phyloP scores from a whole-genome alignment of 2,797 vertebrate species.

The Pangasius krempfi region DNA sequence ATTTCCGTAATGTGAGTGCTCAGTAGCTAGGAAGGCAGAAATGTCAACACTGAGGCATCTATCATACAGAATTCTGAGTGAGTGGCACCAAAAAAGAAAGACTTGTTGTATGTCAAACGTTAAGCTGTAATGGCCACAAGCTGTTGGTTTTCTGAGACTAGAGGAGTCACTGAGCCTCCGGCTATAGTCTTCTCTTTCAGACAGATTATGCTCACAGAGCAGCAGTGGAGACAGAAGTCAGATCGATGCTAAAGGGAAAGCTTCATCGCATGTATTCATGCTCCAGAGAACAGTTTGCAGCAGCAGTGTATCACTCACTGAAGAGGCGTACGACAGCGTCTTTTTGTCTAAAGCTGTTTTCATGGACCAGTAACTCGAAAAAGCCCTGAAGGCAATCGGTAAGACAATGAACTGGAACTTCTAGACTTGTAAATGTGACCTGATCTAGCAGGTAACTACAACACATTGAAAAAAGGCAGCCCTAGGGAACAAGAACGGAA shows the following conservation, averaged over 20 bases:
- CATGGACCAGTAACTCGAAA: slow-evolving; percentile 48
- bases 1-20: not conserved
- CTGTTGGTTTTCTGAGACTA: slow-evolving; percentile 9
- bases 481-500: not conserved
- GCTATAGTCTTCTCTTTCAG: slow-evolving; percentile 6
- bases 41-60: not conserved
- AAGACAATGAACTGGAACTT: slow-evolving; percentile 36
- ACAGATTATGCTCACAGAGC: slow-evolving; percentile 2
- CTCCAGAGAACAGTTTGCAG: slow-evolving; percentile 28
- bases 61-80: not conserved
- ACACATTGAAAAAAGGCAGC: not conserved
- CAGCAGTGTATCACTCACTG: slow-evolving; percentile 8
- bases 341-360: slow-evolving; percentile 44
- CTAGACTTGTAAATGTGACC: not conserved
- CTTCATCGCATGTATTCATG: slow-evolving; percentile 38
- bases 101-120: not conserved
- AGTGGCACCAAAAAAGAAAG: not conserved
- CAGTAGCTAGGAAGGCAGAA: not conserved
- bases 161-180: not conserved
- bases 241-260: slow-evolving; percentile 33
- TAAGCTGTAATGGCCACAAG: slow-evolving; percentile 17
- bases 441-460: slow-evolving; percentile 5
- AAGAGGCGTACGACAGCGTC: slow-evolving; percentile 3
- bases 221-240: slow-evolving; percentile 2
- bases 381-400: slow-evolving; percentile 25